Conservation (phyloP, 37 sponge, comb jelly and placozoan genomes). For the Geodia barretti region DNA sequence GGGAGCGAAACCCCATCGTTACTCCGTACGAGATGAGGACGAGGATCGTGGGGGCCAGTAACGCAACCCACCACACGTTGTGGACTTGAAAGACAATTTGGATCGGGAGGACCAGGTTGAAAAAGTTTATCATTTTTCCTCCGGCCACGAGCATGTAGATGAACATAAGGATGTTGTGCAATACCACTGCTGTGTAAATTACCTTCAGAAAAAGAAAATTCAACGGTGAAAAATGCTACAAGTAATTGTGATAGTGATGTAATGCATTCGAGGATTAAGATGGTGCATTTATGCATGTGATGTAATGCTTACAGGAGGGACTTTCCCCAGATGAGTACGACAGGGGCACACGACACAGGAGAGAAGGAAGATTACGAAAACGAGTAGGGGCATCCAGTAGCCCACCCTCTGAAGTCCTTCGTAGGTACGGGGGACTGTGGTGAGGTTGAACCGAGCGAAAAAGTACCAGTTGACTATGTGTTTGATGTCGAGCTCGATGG, state of each 20-base stretch:
- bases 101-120: conserved; percentile 25
- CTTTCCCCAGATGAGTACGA: background rate
- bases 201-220: conserved; percentile 6
- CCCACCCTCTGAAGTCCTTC: background rate
- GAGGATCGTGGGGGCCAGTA: background rate
- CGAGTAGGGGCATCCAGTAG: background rate
- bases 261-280: too few relatives aligned
- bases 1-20: too few relatives aligned
- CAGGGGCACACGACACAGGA: background rate
- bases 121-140: conserved; percentile 17
- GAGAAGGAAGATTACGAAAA: background rate
- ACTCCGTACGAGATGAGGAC: background rate
- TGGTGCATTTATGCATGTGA: background rate
- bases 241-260: too few relatives aligned
- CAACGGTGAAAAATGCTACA: too few relatives aligned
- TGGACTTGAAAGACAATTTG: conserved; percentile 2
- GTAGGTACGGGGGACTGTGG: background rate
- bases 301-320: background rate
- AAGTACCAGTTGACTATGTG: conserved; percentile 35
- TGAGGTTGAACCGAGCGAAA: background rate
- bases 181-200: background rate
- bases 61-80: background rate
- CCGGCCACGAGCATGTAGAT: conserved; percentile 32
- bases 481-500: conserved; percentile 37
- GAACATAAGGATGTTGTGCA: conserved; percentile 35